Conservation (phyloP, 2,888 invertebrate species). For the Kryphioiulus occultus region DNA sequence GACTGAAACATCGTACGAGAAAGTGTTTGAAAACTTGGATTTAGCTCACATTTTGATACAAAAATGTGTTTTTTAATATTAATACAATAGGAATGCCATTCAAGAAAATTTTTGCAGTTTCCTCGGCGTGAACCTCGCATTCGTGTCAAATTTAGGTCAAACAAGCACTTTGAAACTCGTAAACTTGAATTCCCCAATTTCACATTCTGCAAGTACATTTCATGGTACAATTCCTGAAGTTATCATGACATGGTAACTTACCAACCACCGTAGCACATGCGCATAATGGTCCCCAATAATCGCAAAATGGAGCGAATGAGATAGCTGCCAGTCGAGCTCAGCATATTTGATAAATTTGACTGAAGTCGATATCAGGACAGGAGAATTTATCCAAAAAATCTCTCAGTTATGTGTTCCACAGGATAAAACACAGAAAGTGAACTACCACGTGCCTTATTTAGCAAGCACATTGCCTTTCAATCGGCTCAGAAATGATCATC, state of each 20-base stretch:
- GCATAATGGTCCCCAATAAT: neutral
- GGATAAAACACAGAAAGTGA: neutral
- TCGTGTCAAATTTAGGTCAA: neutral
- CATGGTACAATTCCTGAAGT: too few relatives aligned
- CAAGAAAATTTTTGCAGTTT: neutral
- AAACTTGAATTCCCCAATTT: too few relatives aligned
- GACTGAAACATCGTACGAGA: too few relatives aligned
- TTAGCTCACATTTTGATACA: too few relatives aligned
- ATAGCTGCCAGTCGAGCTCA: neutral
- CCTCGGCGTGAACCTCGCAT: neutral
- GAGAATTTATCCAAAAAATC: neutral
- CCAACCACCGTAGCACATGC: conserved; percentile 1
- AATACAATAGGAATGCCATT: too few relatives aligned
- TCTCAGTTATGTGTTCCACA: neutral
- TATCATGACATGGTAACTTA: neutral
- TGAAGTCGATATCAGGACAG: neutral
- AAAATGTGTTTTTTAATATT: too few relatives aligned
- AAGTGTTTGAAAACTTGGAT: too few relatives aligned
- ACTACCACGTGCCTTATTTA: neutral
- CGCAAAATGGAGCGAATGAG: neutral
- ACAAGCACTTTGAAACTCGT: neutral
- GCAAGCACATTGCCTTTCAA: neutral
- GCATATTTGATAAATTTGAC: neutral
- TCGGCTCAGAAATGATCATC: neutral
- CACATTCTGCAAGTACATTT: too few relatives aligned